These are phyloP conservation scores for Neoaliturus tenellus DNA, from an alignment of 2,888 invertebrate genomes.

Conservation along the genomic window DNA sequence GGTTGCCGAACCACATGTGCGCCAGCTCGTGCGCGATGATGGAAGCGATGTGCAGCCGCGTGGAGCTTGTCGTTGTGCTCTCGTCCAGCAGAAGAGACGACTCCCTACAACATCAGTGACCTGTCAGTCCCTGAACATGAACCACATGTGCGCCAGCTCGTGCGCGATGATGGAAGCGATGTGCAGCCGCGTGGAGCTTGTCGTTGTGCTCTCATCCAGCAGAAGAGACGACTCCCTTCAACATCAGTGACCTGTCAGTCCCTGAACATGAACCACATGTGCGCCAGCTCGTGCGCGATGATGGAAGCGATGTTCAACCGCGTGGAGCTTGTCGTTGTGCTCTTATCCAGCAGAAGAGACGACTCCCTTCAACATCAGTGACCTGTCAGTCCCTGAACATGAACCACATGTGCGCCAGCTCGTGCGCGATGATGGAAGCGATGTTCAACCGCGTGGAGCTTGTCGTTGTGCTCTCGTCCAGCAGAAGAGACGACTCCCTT, in stretches of 20 bases:
- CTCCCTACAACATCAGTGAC: constrained; percentile 71
- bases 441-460: constrained; percentile 75
- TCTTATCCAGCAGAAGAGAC: constrained; percentile 71
- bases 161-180: constrained; percentile 82
- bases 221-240: constrained; percentile 72
- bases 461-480: constrained; percentile 68
- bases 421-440: constrained; percentile 82
- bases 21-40: constrained; percentile 85
- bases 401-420: constrained; percentile 87
- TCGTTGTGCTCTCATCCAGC: constrained; percentile 69
- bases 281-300: constrained; percentile 84
- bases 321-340: constrained; percentile 63
- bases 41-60: constrained; percentile 79
- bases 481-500: constrained; percentile 72
- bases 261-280: constrained; percentile 90
- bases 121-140: no score
- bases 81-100: constrained; percentile 72
- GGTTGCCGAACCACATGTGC: constrained; percentile 89
- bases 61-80: constrained; percentile 63
- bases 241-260: no score
- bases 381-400: no score
- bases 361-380: constrained; percentile 71
- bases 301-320: constrained; percentile 80
- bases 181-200: constrained; percentile 73
- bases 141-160: constrained; percentile 87